Evolutionary conservation across 2,888 invertebrate genomes (phyloP), one percentile per base, ranked within the genome.

Genomic region (Athalia circularis): DNA sequence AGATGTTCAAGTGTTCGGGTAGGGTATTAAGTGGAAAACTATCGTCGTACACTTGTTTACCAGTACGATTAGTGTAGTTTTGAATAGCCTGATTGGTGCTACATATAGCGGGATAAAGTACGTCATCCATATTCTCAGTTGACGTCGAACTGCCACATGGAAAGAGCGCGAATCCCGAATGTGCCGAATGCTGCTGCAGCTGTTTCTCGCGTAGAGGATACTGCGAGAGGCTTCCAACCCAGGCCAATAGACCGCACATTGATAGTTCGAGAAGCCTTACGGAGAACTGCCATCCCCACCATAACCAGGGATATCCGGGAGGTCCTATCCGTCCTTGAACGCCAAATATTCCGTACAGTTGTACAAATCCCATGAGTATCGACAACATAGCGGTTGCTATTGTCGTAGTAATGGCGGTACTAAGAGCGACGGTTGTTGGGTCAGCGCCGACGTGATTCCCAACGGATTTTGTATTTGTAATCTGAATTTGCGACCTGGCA

Each of bases 281-380:
- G 0, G 95, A 95, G 86, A 97, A 95, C 87, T 98, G 97, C 91
- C 96, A 97, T 29, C 96, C 95, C 97, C 97, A 98, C 92, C 97
- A 95, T 4, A 97, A 92, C 98, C 98, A 98, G 80, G 92, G 91
- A 80, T 92, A 90, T 29, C 29, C 29, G 0, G 92, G 91, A 45
- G 87, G 87, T 7, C 87, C 88, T 0, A 82, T 81, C 84, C 91
- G 84, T 84, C 90, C 91, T 81, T 88, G 90, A 75, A 95, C 93
- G 68, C 93, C 94, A 85, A 95, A 93, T 68, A 95, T 92, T 2
- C 96, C 96, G 88, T 97, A 97, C 45, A 97, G 93, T 87, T 97
- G 97, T 47, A 97, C 92, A 11, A 94, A 94, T 1, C 96, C 96
- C 91, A 97, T 93, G 45, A 97, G 90, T 11, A 97, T 93, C 87